phyloP scores from a whole-genome alignment of 1,140 invertebrate species.

The Pogonus chalceus region DNA sequence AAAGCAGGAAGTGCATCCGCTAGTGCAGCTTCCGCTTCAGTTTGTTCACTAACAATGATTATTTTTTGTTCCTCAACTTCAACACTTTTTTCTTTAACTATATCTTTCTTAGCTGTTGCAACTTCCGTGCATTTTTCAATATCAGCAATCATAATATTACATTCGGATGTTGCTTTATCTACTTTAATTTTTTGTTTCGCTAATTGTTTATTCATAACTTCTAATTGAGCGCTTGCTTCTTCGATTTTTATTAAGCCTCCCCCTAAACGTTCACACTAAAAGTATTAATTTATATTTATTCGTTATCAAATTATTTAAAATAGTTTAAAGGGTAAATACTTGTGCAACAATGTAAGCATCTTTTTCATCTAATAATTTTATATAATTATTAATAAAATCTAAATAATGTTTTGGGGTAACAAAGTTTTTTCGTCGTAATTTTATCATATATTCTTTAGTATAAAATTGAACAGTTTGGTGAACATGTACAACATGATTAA shows the following conservation, averaged over 20 bases:
- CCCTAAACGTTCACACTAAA: conserved; percentile 52
- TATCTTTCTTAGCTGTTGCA: conserved; percentile 61
- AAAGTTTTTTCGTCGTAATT: conserved; percentile 67
- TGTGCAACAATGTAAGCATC: conserved; percentile 53
- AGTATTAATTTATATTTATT: neutral
- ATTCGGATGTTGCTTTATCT: conserved; percentile 61
- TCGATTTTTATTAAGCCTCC: conserved; percentile 68
- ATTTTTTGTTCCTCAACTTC: conserved; percentile 72
- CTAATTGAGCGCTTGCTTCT: conserved; percentile 64
- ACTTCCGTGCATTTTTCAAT: conserved; percentile 44
- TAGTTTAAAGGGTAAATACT: conserved; percentile 14
- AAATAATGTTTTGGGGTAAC: conserved; percentile 86
- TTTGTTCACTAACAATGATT: conserved; percentile 67
- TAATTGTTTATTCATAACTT: conserved; percentile 61
- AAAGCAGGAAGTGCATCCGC: conserved; percentile 70
- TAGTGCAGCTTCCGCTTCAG: conserved; percentile 68
- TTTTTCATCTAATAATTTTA: conserved; percentile 60
- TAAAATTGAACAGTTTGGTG: conserved; percentile 63
- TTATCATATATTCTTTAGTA: conserved; percentile 57
- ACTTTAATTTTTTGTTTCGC: conserved; percentile 68
- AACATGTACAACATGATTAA: conserved; percentile 74
- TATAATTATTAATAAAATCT: conserved; percentile 71
- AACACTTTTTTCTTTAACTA: conserved; percentile 62
- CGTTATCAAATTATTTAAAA: neutral
- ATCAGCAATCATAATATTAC: conserved; percentile 57